Base-by-base conservation (phyloP, 2,888 invertebrate genomes). In the Sarcophaga subvicina region DNA sequence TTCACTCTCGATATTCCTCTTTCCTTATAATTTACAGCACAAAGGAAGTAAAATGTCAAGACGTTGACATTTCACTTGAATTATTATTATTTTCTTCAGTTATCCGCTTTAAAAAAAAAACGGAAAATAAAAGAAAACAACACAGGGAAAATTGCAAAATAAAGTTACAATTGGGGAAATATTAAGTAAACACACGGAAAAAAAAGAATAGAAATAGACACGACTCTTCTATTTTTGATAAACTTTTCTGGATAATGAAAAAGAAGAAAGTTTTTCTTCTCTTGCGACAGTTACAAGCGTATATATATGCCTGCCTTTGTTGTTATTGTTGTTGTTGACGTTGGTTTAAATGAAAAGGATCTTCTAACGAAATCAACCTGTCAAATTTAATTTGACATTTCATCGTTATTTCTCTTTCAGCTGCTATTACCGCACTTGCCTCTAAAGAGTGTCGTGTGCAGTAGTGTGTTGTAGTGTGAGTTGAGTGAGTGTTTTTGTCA, bases 371-470 rank as follows among this genome's bases (percentile, higher is more conserved):
- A 75, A 76, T 86, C 25, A 78, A 83, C 22, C 77, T 80, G 86
- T 86, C 86, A 78, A 77, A 72, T 70, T 78, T 73, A 83, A 80
- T 80, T 86, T 83, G 83, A 83, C 80, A 86, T 80, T 83, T 83
- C 69, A 80, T 78, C 22, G 27, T 76, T 76, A 6, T 60, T 6
- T 11, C 47, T 59, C 4, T 60, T 76, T 27, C 37, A 27, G 64
- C 59, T 60, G 73, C 54, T 27, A 54, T 5, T 71, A 14, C 8
- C 0, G 8, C 37, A 37, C 37, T 37, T 37, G 37, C 37, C 10
- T 37, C 3, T 37, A 8, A 37, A 37, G 37, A 37, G 3, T 37
- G 27, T 27, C 0, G 27, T 27, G 27, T 27, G 3, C 3, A 25
- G 25, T 25, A 4, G 27, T 27, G 27, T 27, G 37, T 37, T 6